Percentiles rank a stretch among this genome's conserved stretches.
phyloP scores from a whole-genome alignment of 1,140 invertebrate species.

The Drosophila sp. region DNA sequence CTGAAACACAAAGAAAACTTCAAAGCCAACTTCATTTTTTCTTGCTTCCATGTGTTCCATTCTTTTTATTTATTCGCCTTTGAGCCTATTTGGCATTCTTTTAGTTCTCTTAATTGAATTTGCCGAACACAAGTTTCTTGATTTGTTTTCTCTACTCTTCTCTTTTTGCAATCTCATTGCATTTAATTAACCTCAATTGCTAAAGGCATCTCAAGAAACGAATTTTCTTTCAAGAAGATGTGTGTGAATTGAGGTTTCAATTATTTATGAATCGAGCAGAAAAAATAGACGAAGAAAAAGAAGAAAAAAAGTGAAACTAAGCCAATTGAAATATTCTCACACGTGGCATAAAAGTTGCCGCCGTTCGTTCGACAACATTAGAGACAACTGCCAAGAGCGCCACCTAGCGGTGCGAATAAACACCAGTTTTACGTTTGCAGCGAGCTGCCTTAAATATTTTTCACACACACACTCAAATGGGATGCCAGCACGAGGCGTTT shows the following conservation, averaged over 20 bases:
- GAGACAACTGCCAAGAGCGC: constrained; percentile 36
- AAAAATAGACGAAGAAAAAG: no score
- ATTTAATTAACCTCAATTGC: constrained; percentile 45
- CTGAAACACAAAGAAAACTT: background rate
- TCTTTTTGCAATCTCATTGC: constrained; percentile 22
- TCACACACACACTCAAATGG: constrained; percentile 8
- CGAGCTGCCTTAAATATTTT: constrained; percentile 48
- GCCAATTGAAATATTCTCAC: constrained; percentile 64
- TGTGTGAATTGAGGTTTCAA: constrained; percentile 21
- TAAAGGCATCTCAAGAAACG: background rate
- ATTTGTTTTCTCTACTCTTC: constrained; percentile 1
- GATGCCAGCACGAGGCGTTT: constrained; percentile 53
- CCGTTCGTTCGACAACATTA: constrained; percentile 21
- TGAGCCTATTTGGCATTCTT: constrained; percentile 7
- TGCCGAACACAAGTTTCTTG: constrained; percentile 5
- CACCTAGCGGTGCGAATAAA: constrained; percentile 39
- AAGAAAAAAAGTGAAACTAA: constrained; percentile 17
- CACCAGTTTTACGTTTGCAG: constrained; percentile 47
- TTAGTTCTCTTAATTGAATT: constrained; percentile 37
- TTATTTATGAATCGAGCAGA: constrained; percentile 38
- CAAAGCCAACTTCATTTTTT: background rate
- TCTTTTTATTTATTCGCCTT: background rate
- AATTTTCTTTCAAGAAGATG: background rate
- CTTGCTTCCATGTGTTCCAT: no score
- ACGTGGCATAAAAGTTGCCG: constrained; percentile 51